These are phyloP conservation scores for Hetaerina titia DNA, from an alignment of 2,888 invertebrate species.

Conservation along the genomic window DNA sequence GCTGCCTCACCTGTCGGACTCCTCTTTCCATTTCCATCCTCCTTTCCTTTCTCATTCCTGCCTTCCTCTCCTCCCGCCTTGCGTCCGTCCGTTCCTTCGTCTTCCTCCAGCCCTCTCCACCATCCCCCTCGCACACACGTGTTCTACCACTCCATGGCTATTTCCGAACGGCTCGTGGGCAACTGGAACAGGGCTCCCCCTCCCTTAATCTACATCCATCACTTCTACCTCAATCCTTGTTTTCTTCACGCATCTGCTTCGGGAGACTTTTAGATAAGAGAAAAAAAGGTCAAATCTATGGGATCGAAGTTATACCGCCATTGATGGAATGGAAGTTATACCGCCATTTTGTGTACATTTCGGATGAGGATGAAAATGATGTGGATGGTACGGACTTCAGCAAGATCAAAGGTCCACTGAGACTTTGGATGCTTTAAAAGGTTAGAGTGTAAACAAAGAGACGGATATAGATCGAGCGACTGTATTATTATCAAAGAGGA, in stretches of 20 bases:
- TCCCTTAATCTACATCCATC: not conserved
- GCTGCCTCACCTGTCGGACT: not conserved
- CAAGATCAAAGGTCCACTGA: not conserved
- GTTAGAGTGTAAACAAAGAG: not conserved
- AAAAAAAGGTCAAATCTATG: not conserved
- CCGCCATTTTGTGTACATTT: not conserved
- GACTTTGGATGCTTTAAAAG: not conserved
- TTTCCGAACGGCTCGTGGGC: not conserved
- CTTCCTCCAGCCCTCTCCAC: not conserved
- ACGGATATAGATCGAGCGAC: not conserved
- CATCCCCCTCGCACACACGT: not conserved
- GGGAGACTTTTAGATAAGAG: not conserved
- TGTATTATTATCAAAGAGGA: not conserved
- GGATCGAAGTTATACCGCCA: slow-evolving; percentile 1
- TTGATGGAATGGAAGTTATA: not conserved
- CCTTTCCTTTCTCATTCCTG: not conserved
- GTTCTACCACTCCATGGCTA: not conserved
- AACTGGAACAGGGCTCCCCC: not conserved
- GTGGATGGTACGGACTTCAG: not conserved
- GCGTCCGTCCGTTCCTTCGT: not conserved
- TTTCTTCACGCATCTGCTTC: not conserved
- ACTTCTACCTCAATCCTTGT: not conserved
- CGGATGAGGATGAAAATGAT: not conserved
- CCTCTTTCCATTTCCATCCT: not conserved
- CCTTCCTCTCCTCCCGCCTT: not conserved